These are phyloP conservation scores for Varanus komodoensis DNA, from an alignment of 2,113 vertebrate species.

Conservation along the genomic window DNA sequence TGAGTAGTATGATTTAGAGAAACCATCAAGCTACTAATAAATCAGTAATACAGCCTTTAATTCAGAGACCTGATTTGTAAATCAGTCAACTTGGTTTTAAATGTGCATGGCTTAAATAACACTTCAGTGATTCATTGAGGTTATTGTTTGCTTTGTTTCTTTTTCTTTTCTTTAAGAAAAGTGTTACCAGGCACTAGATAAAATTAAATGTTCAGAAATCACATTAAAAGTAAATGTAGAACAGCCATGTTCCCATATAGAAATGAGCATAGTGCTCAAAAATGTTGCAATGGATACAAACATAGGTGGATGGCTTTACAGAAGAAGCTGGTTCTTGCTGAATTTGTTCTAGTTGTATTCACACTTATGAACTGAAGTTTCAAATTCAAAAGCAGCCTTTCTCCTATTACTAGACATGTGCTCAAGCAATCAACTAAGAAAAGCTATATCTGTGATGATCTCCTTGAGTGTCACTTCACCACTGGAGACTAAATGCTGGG, in stretches of 20 bases:
- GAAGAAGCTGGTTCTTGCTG: not conserved
- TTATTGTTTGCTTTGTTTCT: not conserved
- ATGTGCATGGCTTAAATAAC: slow-evolving; percentile 49
- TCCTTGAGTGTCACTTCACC: not conserved
- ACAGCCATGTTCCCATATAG: not conserved
- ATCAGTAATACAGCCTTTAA: slow-evolving; percentile 43
- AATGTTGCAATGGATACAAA: not conserved
- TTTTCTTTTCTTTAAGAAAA: not conserved
- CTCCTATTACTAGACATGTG: not conserved
- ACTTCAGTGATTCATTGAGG: slow-evolving; percentile 31
- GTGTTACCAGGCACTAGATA: slow-evolving; percentile 5
- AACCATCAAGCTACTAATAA: slow-evolving; percentile 52
- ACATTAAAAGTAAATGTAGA: not conserved
- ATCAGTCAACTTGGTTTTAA: slow-evolving; percentile 44
- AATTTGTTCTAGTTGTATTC: not conserved
- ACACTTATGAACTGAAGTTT: not conserved
- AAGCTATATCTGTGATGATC: not conserved
- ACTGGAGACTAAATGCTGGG: not conserved
- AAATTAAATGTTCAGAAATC: slow-evolving; percentile 8
- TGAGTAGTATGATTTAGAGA: slow-evolving; percentile 50
- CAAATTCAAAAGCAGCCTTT: not conserved
- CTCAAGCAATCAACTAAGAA: not conserved
- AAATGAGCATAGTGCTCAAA: not conserved
- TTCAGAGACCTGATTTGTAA: slow-evolving; percentile 47
- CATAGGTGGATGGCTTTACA: not conserved